These are phyloP conservation scores for Ctenodactylus gundi DNA, from an alignment of 2,113 vertebrate genomes.

Conservation along the genomic window DNA sequence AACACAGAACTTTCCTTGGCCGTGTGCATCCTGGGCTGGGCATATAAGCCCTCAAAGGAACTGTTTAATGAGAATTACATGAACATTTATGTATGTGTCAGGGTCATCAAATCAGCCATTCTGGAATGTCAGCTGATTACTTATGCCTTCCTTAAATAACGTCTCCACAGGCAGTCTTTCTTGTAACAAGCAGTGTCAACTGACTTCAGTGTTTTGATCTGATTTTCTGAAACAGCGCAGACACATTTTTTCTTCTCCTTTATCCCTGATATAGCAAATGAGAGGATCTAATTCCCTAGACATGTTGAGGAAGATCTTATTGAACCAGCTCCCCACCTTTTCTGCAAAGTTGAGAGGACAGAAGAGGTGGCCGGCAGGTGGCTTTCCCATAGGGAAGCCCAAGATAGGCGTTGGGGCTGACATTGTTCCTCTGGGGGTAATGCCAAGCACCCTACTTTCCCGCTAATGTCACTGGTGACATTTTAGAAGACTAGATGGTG, in stretches of 20 bases:
- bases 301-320: not conserved
- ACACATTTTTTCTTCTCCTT: not conserved
- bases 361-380: conserved; percentile 2
- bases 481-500: not conserved
- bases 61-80: not conserved
- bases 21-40: not conserved
- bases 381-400: not conserved
- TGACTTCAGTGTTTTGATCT: not conserved
- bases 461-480: not conserved
- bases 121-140: not conserved
- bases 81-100: not conserved
- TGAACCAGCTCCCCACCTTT: not conserved
- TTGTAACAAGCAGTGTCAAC: too few relatives aligned
- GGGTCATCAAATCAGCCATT: not conserved
- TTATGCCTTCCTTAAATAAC: not conserved
- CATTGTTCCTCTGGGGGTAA: not conserved
- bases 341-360: not conserved
- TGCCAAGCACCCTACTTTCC: not conserved
- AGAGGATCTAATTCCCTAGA: not conserved
- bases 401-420: not conserved
- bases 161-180: not conserved
- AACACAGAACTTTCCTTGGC: not conserved
- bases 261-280: not conserved
- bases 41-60: not conserved
- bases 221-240: not conserved